Evolutionary conservation across 2,113 vertebrate species (phyloP), one percentile per base, ranked within the genome.

Genomic region (mouse (Mus musculus)): DNA sequence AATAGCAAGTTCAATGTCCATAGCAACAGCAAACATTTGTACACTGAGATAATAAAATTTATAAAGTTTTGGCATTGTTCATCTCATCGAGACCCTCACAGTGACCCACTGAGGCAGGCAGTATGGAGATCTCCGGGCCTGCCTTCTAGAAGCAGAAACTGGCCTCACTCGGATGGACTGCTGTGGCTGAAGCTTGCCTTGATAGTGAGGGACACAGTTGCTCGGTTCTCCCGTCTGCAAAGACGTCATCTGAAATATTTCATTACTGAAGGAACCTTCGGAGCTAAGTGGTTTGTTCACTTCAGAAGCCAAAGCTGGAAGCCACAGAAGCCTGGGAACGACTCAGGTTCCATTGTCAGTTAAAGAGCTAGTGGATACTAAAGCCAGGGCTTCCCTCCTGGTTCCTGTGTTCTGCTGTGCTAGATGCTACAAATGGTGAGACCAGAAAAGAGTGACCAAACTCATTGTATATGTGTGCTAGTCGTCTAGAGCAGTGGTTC

Each of bases 291-390:
- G 16, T 72, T 54, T 33, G 39, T 67, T 14, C 94, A 61, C 52
- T 85, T 16, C 39, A 96, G 80, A 96, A 72, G 69, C 5, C 93
- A 36, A 97, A 94, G 49, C 54, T 61, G 30, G 71, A 67, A 36
- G 13, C 30, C 88, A 73, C 54, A 82, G 39, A 95, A 90, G 56
- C 12, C 72, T 0, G 9, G 36, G n/a, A 89, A 69, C 28, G 36
- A 19, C 33, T 56, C 3, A 16, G 33, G 65, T 52, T 30, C 78
- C 42, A 72, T 10, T 46, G 8, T 36, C 19, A n/a, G 3, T 61
- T 59, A 63, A 76, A 52, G 71, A 30, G 46, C 24, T 67, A 61
- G n/a, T 59, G 14, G 19, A 7, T 33, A 92, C 20, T 26, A 54
- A 89, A 78, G 42, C 24, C 36, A 12, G 0, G 26, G 8, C 28